Percentiles rank a stretch among this genome's conserved stretches.
Evolutionary conservation across 2,888 invertebrate genomes (phyloP).

Genomic region (Cerceris ruficornis): DNA sequence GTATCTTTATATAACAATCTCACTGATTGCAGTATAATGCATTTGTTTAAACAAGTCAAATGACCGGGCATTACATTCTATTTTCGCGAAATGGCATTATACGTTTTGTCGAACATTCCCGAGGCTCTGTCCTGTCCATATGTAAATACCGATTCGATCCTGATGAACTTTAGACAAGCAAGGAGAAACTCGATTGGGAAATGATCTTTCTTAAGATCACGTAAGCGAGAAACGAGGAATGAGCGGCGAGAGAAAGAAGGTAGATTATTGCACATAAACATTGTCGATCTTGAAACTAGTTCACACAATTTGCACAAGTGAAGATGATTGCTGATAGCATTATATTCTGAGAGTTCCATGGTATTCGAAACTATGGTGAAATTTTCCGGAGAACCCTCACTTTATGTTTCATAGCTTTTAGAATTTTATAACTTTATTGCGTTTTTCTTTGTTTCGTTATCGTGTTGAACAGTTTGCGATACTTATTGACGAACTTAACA

Average conservation of each 20-base stretch:
- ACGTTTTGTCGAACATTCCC: conserved; percentile 3
- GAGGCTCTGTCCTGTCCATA: conserved; percentile 9
- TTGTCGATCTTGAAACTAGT: conserved; percentile 44
- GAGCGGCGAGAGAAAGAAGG: conserved; percentile 27
- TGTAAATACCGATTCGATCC: conserved; percentile 41
- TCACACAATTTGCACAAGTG: conserved; percentile 40
- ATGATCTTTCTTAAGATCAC: conserved; percentile 43
- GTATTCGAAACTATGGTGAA: not conserved
- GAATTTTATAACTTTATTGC: not conserved
- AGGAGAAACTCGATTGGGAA: conserved; percentile 47
- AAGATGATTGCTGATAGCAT: conserved; percentile 35
- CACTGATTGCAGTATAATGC: not conserved
- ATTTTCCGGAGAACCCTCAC: not conserved
- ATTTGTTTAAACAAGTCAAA: conserved; percentile 5
- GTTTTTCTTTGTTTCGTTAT: too few relatives aligned
- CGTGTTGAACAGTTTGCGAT: too few relatives aligned
- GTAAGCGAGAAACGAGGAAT: conserved; percentile 10
- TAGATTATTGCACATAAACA: conserved; percentile 34
- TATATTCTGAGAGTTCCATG: conserved; percentile 13
- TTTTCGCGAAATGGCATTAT: conserved; percentile 9
- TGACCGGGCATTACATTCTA: conserved; percentile 16
- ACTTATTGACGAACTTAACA: too few relatives aligned
- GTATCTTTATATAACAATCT: not conserved
- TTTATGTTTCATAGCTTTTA: not conserved
- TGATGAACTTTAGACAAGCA: conserved; percentile 44